Evolutionary conservation across 53 echinoderm and acorn worm species (phyloP).

Genomic region (Holothuria scabra): DNA sequence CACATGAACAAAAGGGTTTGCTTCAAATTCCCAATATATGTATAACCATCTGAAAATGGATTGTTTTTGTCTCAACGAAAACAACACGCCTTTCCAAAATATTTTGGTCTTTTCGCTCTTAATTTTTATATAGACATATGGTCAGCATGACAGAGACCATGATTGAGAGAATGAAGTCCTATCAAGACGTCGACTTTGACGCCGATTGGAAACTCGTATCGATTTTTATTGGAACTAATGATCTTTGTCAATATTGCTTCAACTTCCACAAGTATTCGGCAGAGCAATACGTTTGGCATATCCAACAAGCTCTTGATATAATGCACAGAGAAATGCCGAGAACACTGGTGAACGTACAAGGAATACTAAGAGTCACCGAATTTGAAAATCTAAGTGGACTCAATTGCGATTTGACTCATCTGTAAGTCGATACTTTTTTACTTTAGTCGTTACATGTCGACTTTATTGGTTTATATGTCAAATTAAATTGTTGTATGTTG

Average conservation of each 20-base stretch:
- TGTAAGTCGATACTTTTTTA: constrained; percentile 16
- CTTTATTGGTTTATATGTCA: too few species aligned
- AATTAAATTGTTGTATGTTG: too few species aligned
- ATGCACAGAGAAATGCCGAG: constrained; percentile 34
- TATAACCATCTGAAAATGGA: too few species aligned
- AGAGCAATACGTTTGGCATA: constrained; percentile 59
- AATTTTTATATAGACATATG: constrained; percentile 60
- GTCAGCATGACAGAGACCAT: constrained; percentile 56
- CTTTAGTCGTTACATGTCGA: too few species aligned
- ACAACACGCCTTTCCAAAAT: too few species aligned
- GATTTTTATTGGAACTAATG: constrained; percentile 82
- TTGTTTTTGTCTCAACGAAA: too few species aligned
- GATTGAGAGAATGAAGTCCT: constrained; percentile 48
- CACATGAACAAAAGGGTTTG: too few species aligned
- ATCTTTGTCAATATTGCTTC: constrained; percentile 74
- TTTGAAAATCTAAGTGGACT: constrained; percentile 20
- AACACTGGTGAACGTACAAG: constrained; percentile 32
- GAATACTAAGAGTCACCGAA: constrained; percentile 20
- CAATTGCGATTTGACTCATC: constrained; percentile 32
- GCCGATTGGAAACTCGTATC: constrained; percentile 83
- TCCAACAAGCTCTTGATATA: constrained; percentile 52
- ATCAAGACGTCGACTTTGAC: constrained; percentile 60
- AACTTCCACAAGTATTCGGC: constrained; percentile 60
- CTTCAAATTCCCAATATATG: too few species aligned
- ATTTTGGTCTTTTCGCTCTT: too few species aligned